A percentile compares a stretch with the other conserved stretches of the same genome.
These are phyloP conservation scores for Dryas iulia DNA, from an alignment of 1,140 invertebrate species.

Conservation along the genomic window DNA sequence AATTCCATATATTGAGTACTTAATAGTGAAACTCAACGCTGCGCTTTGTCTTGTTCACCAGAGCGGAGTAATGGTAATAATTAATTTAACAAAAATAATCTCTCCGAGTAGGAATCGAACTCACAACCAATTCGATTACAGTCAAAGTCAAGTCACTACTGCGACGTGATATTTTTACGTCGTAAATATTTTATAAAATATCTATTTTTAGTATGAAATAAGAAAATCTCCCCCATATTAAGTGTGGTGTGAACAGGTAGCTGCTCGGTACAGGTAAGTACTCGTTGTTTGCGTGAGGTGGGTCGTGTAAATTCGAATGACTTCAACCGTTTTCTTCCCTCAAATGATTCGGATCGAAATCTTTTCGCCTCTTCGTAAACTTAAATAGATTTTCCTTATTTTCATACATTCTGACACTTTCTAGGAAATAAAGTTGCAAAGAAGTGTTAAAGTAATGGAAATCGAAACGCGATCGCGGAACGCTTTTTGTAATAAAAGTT, in stretches of 20 bases:
- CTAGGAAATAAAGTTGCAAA: not conserved
- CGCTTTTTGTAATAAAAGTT: not conserved
- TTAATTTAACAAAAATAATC: too few species aligned
- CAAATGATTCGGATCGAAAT: conserved; percentile 23
- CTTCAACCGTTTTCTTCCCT: conserved; percentile 25
- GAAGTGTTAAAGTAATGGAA: not conserved
- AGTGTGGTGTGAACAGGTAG: conserved; percentile 15
- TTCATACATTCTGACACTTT: not conserved
- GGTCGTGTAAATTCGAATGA: conserved; percentile 29
- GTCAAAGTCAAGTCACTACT: too few species aligned
- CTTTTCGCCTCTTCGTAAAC: conserved; percentile 9
- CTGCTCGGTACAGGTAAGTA: not conserved
- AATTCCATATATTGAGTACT: too few species aligned
- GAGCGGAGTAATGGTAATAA: too few species aligned
- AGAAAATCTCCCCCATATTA: not conserved
- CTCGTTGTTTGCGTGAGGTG: conserved; percentile 17
- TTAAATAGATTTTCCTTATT: conserved; percentile 10
- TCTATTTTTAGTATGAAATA: not conserved
- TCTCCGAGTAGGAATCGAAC: too few species aligned
- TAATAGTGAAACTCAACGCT: too few species aligned
- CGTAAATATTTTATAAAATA: not conserved
- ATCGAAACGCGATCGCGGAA: not conserved
- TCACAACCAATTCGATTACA: too few species aligned
- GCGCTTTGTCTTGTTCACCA: too few species aligned
- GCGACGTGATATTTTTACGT: too few species aligned